These are phyloP conservation scores for Orussus abietinus DNA, from an alignment of 1,140 invertebrate species.

Conservation along the genomic window DNA sequence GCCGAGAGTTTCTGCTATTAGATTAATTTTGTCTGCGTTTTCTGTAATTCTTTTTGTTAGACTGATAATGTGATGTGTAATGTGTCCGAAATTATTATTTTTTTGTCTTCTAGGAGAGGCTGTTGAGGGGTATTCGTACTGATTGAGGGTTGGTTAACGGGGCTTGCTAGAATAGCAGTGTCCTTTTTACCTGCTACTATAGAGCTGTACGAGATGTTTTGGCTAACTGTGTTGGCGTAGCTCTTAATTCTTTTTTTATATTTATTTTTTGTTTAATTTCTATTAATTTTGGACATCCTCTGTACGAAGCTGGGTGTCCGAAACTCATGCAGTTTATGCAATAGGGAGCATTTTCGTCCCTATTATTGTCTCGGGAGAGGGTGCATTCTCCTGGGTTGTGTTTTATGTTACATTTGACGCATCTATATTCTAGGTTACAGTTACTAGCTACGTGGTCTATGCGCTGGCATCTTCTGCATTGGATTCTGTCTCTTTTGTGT, in stretches of 20 bases:
- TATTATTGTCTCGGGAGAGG: neutral
- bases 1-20: too few species aligned
- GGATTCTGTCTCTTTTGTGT: slow-evolving; percentile 9
- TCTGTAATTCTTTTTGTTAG: neutral
- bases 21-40: too few species aligned
- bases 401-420: slow-evolving; percentile 13
- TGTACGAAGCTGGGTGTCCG: slow-evolving; percentile 18
- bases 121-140: too few species aligned
- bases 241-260: too few species aligned
- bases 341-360: neutral
- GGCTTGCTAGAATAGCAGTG: too few species aligned
- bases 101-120: too few species aligned
- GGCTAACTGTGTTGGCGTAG: too few species aligned
- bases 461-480: slow-evolving; percentile 18
- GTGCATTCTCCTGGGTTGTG: slow-evolving; percentile 17
- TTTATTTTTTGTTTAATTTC: slow-evolving; percentile 7
- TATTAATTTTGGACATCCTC: slow-evolving; percentile 13
- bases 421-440: slow-evolving; percentile 14
- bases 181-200: too few species aligned
- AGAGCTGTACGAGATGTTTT: too few species aligned
- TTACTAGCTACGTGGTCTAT: slow-evolving; percentile 16
- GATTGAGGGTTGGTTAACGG: too few species aligned
- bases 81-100: neutral
- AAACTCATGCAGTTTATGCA: slow-evolving; percentile 13
- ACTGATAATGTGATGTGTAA: neutral